phyloP scores from a whole-genome alignment of 2,797 vertebrate genomes.

The Hyperoplus immaculatus region DNA sequence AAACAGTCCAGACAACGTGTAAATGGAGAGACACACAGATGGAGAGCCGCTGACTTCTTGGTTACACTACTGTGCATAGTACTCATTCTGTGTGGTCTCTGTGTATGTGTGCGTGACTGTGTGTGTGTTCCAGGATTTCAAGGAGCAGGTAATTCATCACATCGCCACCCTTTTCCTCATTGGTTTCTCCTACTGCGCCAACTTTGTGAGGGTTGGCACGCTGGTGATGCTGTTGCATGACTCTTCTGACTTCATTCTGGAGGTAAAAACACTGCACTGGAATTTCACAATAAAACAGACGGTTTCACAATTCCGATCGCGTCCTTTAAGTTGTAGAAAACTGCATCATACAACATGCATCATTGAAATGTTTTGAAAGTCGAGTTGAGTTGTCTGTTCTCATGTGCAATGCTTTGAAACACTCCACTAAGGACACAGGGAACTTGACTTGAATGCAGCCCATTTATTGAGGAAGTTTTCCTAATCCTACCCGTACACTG shows the following conservation, averaged over 20 bases:
- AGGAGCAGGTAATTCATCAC: conserved; percentile 91
- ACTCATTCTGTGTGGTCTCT: conserved; percentile 41
- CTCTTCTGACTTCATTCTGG: conserved; percentile 88
- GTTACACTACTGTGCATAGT: conserved; percentile 7
- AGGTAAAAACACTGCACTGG: conserved; percentile 80
- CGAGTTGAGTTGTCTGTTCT: not conserved
- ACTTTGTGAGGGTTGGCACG: conserved; percentile 87
- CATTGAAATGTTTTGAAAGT: not conserved
- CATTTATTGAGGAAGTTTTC: conserved; percentile 1
- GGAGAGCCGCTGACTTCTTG: conserved; percentile 20
- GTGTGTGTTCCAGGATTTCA: conserved; percentile 87
- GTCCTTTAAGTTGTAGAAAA: conserved; percentile 1
- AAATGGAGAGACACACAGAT: conserved; percentile 33
- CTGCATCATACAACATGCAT: not conserved
- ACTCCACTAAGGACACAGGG: conserved; percentile 20
- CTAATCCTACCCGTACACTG: not conserved
- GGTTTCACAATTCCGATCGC: not conserved
- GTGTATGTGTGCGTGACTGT: conserved; percentile 7
- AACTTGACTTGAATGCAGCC: conserved; percentile 34
- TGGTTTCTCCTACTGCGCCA: conserved; percentile 89
- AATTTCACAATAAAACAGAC: not conserved
- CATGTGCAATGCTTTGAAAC: not conserved
- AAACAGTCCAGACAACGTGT: conserved; percentile 20
- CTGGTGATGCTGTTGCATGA: conserved; percentile 91
- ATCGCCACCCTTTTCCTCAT: conserved; percentile 89